Evolutionary conservation across 2,113 vertebrate species (phyloP).

Genomic region (Sceloporus tristichus): DNA sequence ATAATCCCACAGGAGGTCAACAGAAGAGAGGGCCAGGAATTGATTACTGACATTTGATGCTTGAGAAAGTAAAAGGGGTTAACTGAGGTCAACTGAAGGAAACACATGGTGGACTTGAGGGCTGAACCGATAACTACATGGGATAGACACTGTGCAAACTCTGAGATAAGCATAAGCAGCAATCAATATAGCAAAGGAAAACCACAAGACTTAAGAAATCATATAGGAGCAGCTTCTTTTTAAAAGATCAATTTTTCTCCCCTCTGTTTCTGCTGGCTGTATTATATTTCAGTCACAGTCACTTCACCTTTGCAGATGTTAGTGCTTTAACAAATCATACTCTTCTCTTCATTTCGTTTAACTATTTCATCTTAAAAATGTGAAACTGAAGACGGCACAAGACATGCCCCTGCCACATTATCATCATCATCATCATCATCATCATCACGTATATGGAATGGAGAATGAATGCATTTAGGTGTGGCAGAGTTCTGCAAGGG

Average conservation of each 20-base stretch:
- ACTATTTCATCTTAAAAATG: conserved; percentile 48
- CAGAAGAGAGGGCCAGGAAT: neutral
- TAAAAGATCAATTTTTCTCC: conserved; percentile 38
- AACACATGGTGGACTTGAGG: conserved; percentile 5
- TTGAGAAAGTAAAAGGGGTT: conserved; percentile 47
- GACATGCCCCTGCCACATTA: neutral
- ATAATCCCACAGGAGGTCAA: conserved; percentile 32
- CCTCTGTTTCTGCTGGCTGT: conserved; percentile 39
- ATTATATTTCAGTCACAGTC: conserved; percentile 65
- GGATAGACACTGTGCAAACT: conserved; percentile 32
- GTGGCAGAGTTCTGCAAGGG: no score
- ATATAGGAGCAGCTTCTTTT: conserved; percentile 49
- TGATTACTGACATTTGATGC: conserved; percentile 38
- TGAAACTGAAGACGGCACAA: conserved; percentile 52
- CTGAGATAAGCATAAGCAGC: conserved; percentile 59
- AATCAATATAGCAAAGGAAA: conserved; percentile 71
- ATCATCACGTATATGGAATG: neutral
- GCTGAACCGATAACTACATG: conserved; percentile 50
- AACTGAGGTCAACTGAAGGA: conserved; percentile 53
- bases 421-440: no score
- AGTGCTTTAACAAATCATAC: conserved; percentile 50
- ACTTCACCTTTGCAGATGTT: conserved; percentile 49
- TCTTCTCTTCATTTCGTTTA: neutral
- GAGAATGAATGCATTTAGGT: neutral
- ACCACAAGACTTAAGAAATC: conserved; percentile 60